Conservation (phyloP, 2,888 invertebrate species). For the Clistopyga incitator region DNA sequence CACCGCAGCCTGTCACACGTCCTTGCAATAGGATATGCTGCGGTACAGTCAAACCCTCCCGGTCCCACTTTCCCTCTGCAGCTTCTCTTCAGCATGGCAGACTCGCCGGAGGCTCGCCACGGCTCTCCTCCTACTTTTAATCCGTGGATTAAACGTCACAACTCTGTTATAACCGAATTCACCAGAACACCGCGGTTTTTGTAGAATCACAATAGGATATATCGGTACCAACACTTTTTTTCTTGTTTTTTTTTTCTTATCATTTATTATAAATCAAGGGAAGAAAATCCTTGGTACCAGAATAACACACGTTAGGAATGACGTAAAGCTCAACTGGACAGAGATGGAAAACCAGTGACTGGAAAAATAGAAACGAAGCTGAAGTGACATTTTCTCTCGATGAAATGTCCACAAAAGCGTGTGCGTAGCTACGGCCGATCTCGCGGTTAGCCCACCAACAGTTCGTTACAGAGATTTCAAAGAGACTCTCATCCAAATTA, state of each 20-base stretch:
- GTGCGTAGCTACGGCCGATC: too few species aligned
- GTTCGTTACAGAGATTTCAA: too few species aligned
- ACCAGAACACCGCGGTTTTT: background rate
- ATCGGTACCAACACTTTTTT: background rate
- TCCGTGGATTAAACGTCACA: constrained; percentile 6
- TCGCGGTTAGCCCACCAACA: too few species aligned
- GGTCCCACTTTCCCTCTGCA: background rate
- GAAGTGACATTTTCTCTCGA: too few species aligned
- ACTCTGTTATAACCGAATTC: constrained; percentile 2
- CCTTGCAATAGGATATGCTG: constrained; percentile 23
- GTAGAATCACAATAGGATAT: background rate
- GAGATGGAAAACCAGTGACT: too few species aligned
- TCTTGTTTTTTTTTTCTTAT: too few species aligned
- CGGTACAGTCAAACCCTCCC: background rate
- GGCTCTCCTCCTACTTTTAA: constrained; percentile 14
- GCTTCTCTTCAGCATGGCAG: background rate
- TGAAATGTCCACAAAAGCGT: too few species aligned
- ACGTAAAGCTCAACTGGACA: too few species aligned
- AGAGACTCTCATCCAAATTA: too few species aligned
- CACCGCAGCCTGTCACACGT: constrained; percentile 31
- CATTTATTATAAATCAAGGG: background rate
- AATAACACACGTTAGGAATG: background rate
- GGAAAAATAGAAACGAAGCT: too few species aligned
- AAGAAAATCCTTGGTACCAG: background rate
- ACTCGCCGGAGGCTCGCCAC: background rate